These are phyloP conservation scores for Saiga tatarica DNA, from an alignment of 2,113 vertebrate species.

Conservation along the genomic window DNA sequence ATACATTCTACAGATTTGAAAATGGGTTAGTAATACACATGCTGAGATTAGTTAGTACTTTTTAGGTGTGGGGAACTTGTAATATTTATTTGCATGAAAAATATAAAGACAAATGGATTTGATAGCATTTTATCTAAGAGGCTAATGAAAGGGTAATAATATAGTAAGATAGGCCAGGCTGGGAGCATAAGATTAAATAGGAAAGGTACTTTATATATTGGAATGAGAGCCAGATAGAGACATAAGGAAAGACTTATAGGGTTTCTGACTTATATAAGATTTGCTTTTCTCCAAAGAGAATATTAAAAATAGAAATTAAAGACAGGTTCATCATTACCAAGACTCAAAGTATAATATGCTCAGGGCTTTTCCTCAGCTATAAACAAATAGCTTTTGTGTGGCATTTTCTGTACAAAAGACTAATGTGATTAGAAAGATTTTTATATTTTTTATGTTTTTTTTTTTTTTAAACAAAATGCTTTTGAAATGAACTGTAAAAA, in stretches of 20 bases:
- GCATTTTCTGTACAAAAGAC: not conserved
- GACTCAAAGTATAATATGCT: not conserved
- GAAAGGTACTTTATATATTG: not conserved
- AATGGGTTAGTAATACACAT: not conserved
- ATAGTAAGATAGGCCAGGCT: not conserved
- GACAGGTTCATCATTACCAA: not conserved
- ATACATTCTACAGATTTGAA: not conserved
- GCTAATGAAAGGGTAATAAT: not conserved
- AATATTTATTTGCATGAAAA: slow-evolving; percentile 21
- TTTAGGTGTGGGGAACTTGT: not conserved
- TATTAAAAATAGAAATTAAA: not conserved
- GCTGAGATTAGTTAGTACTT: not conserved
- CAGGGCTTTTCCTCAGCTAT: not conserved
- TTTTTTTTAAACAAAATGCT: not conserved
- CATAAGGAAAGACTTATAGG: not conserved
- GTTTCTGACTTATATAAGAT: not conserved
- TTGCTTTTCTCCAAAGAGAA: not conserved
- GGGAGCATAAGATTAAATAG: not conserved
- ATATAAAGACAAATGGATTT: not conserved
- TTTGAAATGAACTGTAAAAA: slow-evolving; percentile 31
- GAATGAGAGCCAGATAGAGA: not conserved
- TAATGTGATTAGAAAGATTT: not conserved
- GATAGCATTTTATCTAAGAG: not conserved
- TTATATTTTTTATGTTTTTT: not conserved
- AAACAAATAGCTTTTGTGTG: not conserved